Conservation (phyloP, 2,888 invertebrate genomes). For the Phragmatobia fuliginosa region DNA sequence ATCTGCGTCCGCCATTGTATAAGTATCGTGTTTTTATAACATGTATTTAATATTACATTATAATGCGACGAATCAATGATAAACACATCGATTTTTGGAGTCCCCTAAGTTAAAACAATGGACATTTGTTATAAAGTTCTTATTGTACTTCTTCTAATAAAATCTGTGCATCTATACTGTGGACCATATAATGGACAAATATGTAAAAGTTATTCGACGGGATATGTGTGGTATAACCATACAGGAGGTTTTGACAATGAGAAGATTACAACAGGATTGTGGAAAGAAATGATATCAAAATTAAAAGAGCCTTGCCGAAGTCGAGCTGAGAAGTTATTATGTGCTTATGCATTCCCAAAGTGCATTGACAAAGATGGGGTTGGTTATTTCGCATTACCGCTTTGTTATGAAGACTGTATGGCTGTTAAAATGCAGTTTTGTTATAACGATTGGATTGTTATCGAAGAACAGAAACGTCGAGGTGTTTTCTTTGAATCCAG, state of each 20-base stretch:
- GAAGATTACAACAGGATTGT: conserved; percentile 92
- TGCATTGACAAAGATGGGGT: conserved; percentile 90
- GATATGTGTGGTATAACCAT: conserved; percentile 92
- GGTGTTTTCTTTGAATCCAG: conserved; percentile 92
- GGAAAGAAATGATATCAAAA: conserved; percentile 94
- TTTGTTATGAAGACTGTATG: conserved; percentile 97
- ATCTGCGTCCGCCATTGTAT: conserved; percentile 81
- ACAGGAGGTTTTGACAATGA: conserved; percentile 93
- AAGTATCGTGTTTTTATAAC: conserved; percentile 63
- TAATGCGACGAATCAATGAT: conserved; percentile 73
- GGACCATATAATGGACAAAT: conserved; percentile 95
- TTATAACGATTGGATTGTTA: conserved; percentile 96
- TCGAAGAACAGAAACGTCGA: conserved; percentile 94
- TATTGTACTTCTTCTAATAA: conserved; percentile 73
- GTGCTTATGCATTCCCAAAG: conserved; percentile 96
- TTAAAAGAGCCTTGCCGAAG: conserved; percentile 94
- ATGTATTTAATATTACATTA: conserved; percentile 59
- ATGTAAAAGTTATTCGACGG: conserved; percentile 90
- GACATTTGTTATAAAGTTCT: conserved; percentile 68
- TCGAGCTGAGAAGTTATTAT: conserved; percentile 96
- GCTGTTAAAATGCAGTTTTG: conserved; percentile 96
- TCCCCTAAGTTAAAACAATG: conserved; percentile 71
- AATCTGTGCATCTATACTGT: conserved; percentile 90
- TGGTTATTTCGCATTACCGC: conserved; percentile 89
- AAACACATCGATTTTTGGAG: conserved; percentile 67